phyloP scores from a whole-genome alignment of 2,888 invertebrate genomes.

The Diaperis boleti region DNA sequence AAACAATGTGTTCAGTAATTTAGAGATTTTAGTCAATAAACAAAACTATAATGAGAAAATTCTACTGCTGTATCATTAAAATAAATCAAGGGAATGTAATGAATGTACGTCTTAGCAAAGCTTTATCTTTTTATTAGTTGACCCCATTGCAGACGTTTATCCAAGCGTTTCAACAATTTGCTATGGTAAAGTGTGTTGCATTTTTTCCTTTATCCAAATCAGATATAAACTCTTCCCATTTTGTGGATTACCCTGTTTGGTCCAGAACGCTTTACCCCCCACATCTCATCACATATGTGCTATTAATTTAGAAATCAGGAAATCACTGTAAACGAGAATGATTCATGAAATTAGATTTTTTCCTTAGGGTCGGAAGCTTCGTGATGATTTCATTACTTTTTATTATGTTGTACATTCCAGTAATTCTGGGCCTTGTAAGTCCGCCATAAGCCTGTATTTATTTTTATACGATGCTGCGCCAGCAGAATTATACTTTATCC shows the following conservation, averaged over 20 bases:
- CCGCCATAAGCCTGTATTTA: conserved; percentile 62
- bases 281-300: conserved; percentile 23
- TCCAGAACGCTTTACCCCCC: neutral
- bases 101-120: too few species aligned
- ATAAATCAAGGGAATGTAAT: too few species aligned
- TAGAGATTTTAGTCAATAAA: too few species aligned
- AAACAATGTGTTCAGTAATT: too few species aligned
- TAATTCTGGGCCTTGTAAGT: conserved; percentile 54
- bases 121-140: too few species aligned
- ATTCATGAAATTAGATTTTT: conserved; percentile 52
- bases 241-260: conserved; percentile 10
- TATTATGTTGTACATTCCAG: conserved; percentile 57
- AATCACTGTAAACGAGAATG: conserved; percentile 39
- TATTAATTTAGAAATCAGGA: conserved; percentile 47
- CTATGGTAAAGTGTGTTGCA: too few species aligned
- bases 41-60: too few species aligned
- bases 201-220: too few species aligned
- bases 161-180: too few species aligned
- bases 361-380: conserved; percentile 27
- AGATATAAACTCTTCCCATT: too few species aligned
- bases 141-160: too few species aligned
- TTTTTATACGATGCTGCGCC: conserved; percentile 61
- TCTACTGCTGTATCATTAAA: too few species aligned
- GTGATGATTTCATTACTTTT: conserved; percentile 58
- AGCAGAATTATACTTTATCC: conserved; percentile 58